Evolutionary conservation across 2,888 invertebrate genomes (phyloP), one percentile per base, ranked within the genome.

Genomic region (Idaea biselata): DNA sequence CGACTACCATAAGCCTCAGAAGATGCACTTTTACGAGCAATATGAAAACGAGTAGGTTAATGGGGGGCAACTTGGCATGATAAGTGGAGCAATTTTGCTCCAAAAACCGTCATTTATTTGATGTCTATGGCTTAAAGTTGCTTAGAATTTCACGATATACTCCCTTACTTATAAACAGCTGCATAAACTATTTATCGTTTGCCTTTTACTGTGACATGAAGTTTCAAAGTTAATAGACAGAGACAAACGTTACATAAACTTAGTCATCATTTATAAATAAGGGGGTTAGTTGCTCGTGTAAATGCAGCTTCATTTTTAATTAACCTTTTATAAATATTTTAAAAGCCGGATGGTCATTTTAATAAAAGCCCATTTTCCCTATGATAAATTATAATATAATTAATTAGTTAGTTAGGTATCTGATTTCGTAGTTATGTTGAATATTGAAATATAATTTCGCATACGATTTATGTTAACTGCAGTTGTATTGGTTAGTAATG

Each of bases 401-500:
- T 33, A 44, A 44, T 44, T 44, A 44, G 44, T 44, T 44, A 44
- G 44, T 44, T 44, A 44, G 44, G 44, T 44, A 44, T 44, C 44
- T 44, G 44, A 44, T 44, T 44, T 44, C 11, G 44, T 63, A 77
- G 75, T 82, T 78, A 75, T 75, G 81, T 85, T 79, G 71, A 77
- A 79, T 78, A 80, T 82, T 80, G 81, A 84, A 87, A 84, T 84
- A 84, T 88, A 80, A 86, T 89, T 91, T 89, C 79, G 76, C 79
- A 80, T 79, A 81, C 72, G 79, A 84, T 82, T 89, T 89, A 75
- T 80, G 82, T 91, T 89, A 75, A 76, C 85, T 84, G 82, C 88
- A 87, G 84, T 90, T 88, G 79, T 87, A 90, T 91, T 87, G 87
- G 88, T 91, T 91, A 62, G 64, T 83, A 81, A 89, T 91, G 89